Evolutionary conservation across 2,888 invertebrate genomes (phyloP), one percentile per base, ranked within the genome.

Genomic region (Acanthosepion pharaonis): DNA sequence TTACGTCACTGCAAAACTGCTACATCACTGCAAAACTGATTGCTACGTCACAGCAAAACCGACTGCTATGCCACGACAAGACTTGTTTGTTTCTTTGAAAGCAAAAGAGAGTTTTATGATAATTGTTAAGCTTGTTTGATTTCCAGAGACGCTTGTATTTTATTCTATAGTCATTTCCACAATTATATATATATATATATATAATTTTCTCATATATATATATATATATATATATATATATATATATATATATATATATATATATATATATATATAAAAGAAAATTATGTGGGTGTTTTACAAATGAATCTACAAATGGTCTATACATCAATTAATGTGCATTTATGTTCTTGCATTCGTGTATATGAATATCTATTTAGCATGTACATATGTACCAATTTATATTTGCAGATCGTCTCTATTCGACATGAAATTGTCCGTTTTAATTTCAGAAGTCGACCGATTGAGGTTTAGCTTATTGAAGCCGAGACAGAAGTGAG

Each of bases 211-310:
- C n/a, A n/a, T n/a, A n/a, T n/a, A 33, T 33, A 33, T 15, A n/a
- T n/a, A 78, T 78, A 78, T 78, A 78, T 78, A 78, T 33, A 78
- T n/a, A 78, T 78, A 78, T 78, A 78, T 78, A n/a, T 59, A 59
- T 59, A 59, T 59, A 59, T 59, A 59, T 42, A 42, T 42, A 42
- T 42, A 42, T 42, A 42, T 42, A 42, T 42, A 78, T 78, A 78
- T 33, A 78, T n/a, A 78, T 78, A 78, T 78, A 78, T 78, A n/a
- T 59, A 59, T 59, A 59, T 59, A 59, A 25, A 2, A 42, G 2
- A 42, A 42, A 42, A 42, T 42, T 42, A 42, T 42, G 42, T 42
- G 42, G 42, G 42, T 42, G 3, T 42, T 42, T 42, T 42, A 42
- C 42, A 42, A 42, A 42, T 42, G 25, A 42, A 92, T 92, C 23